Conservation (phyloP, 2,888 invertebrate species). For the Leucoma salicis region DNA sequence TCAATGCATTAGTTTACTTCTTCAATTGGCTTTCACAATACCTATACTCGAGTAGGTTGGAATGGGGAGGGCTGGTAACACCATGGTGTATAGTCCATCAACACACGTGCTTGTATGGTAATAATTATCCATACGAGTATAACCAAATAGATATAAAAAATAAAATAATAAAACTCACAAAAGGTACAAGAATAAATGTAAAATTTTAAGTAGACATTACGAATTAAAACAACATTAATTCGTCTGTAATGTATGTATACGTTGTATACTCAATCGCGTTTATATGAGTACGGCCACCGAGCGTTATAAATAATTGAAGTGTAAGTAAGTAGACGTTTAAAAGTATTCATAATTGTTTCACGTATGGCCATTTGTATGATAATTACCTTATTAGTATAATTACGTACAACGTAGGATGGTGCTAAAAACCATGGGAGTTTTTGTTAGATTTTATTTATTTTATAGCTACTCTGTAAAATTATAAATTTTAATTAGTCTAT, state of each 20-base stretch:
- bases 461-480: background rate
- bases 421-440: conserved; percentile 1
- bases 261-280: background rate
- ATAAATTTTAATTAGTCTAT: background rate
- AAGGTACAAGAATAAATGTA: background rate
- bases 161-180: no score
- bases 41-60: no score
- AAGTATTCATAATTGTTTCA: conserved; percentile 5
- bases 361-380: conserved; percentile 11
- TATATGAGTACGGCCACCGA: background rate
- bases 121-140: no score
- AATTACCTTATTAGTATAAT: conserved; percentile 6
- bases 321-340: conserved; percentile 2
- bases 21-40: no score
- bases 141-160: no score
- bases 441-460: background rate
- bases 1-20: no score
- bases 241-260: background rate
- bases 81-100: no score
- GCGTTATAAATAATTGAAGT: conserved; percentile 6
- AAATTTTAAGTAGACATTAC: background rate
- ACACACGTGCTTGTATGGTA: no score
- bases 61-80: no score
- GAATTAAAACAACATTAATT: background rate
- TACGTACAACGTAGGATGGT: conserved; percentile 2